Conservation (phyloP, 2,888 invertebrate genomes). For the Nomada flava region DNA sequence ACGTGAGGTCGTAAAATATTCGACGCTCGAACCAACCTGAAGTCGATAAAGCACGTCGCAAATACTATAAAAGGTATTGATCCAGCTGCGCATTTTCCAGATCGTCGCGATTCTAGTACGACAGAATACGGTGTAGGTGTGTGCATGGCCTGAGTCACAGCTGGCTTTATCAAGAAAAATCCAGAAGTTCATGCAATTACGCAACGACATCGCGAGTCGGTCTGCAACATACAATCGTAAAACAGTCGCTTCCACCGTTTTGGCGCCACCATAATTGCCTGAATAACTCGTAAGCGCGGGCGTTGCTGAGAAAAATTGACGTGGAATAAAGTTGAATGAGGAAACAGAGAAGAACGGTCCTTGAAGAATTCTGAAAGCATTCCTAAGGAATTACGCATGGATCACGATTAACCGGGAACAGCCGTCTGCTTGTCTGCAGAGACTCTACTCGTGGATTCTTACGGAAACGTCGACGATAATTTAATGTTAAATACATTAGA, state of each 20-base stretch:
- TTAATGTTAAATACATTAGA: too few relatives aligned
- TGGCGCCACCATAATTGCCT: neutral
- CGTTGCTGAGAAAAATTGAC: neutral
- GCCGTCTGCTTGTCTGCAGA: too few relatives aligned
- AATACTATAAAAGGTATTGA: conserved; percentile 36
- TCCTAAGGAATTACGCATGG: neutral
- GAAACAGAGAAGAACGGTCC: too few relatives aligned
- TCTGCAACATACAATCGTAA: neutral
- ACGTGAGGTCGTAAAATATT: conserved; percentile 22
- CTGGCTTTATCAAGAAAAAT: conserved; percentile 3
- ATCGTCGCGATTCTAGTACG: neutral
- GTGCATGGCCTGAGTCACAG: neutral
- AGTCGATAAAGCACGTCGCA: conserved; percentile 16
- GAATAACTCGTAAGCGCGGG: neutral
- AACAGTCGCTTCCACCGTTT: neutral
- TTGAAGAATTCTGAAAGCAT: neutral
- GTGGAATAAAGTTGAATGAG: neutral
- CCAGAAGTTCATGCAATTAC: conserved; percentile 24
- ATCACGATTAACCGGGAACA: neutral
- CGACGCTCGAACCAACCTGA: neutral
- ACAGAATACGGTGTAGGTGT: neutral
- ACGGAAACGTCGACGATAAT: too few relatives aligned
- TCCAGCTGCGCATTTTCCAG: conserved; percentile 4
- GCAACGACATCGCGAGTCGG: conserved; percentile 14
- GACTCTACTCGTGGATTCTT: too few relatives aligned